These are phyloP conservation scores for Eudorcas thomsonii DNA, from an alignment of 2,113 vertebrate species.

Conservation along the genomic window DNA sequence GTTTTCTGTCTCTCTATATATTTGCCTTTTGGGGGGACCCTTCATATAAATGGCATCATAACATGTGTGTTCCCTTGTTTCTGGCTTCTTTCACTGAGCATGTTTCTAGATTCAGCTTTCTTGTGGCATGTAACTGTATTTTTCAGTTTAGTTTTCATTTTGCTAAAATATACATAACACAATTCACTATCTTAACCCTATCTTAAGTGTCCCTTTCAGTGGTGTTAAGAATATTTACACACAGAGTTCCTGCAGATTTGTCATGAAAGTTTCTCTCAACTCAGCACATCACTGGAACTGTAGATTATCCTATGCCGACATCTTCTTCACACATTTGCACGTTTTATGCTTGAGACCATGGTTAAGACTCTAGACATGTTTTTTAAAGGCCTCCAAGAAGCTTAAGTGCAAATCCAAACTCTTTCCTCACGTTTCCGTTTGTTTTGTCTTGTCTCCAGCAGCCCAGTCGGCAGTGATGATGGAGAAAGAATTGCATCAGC, in stretches of 20 bases:
- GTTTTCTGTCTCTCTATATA: not conserved
- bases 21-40: not conserved
- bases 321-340: not conserved
- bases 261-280: not conserved
- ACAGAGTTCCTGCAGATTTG: not conserved
- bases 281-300: too few relatives aligned
- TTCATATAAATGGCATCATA: conserved; percentile 1
- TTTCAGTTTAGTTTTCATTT: not conserved
- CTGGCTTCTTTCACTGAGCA: not conserved
- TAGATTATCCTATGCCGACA: not conserved
- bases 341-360: not conserved
- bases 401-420: not conserved
- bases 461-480: conserved; percentile 61
- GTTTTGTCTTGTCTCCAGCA: conserved; percentile 65
- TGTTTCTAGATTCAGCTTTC: not conserved
- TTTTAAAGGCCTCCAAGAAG: not conserved
- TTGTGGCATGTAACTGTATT: not conserved
- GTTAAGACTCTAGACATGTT: not conserved
- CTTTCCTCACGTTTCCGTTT: not conserved
- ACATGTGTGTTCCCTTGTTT: not conserved
- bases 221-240: not conserved
- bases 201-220: not conserved
- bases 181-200: not conserved
- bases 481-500: conserved; percentile 81
- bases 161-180: not conserved